Conservation (phyloP, 1,140 invertebrate genomes). For the Rhagoletis zephyria region DNA sequence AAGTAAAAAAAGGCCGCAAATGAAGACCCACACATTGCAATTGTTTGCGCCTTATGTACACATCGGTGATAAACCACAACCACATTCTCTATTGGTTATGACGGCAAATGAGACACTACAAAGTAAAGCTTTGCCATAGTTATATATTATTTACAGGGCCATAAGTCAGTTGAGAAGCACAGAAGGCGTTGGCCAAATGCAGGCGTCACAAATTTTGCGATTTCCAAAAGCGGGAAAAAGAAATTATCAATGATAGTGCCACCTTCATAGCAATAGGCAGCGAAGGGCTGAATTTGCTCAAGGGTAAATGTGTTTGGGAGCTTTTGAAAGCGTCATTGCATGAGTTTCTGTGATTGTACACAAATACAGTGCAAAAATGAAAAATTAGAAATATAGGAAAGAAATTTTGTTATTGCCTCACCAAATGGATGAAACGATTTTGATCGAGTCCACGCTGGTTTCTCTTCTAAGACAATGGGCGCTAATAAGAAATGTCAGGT, state of each 20-base stretch:
- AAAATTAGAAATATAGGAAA: background rate
- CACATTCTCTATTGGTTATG: background rate
- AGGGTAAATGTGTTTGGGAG: constrained; percentile 13
- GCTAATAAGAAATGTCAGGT: no score
- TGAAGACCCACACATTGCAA: background rate
- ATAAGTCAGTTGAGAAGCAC: background rate
- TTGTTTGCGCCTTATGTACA: background rate
- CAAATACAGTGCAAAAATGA: background rate
- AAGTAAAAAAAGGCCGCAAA: no score
- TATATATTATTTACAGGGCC: background rate
- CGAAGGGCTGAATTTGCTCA: background rate
- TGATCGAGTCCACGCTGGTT: no score
- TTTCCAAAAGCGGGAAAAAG: background rate
- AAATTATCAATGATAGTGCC: background rate
- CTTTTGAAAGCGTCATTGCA: background rate
- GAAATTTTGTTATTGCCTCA: no score
- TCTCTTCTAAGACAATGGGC: no score
- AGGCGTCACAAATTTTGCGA: background rate
- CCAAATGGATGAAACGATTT: no score
- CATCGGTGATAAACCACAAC: background rate
- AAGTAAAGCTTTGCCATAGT: background rate
- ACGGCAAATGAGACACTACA: background rate
- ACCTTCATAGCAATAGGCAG: background rate
- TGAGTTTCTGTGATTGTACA: background rate
- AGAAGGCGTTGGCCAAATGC: background rate